Base-by-base conservation (phyloP, 2,797 vertebrate genomes). In the Eulemur mongoz region DNA sequence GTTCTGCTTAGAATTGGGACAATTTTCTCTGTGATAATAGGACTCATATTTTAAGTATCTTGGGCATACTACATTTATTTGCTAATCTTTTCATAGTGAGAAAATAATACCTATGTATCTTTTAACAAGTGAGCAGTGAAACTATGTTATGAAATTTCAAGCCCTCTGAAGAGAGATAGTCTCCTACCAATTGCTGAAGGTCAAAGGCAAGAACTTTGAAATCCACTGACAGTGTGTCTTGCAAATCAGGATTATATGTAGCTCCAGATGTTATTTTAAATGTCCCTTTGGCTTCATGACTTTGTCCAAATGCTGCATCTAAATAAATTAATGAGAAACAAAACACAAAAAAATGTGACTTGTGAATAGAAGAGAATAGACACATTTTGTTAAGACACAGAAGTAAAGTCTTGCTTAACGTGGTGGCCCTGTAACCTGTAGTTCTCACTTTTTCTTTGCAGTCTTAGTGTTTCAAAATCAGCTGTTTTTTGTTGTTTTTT, bases 131-230 rank as follows among this genome's bases (percentile, higher is more conserved):
- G 90, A 9, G 78, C 95, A 91, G 79, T 35, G 12, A 95, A 95
- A 73, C 6, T 87, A 32, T 87, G 23, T 17, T 32, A 67, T 57
- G 23, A 54, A 84, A 80, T 93, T 80, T 89, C 83, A 84, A 96
- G 65, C 45, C 17, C 92, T 22, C 18, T 87, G 27, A 88, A 76
- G 14, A 80, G 18, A 57, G 7, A 65, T 5, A 89, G 0, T 5
- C n/a, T 65, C 98, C 94, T 98, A 99, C 99, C 99, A 99, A 90
- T 94, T 98, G 96, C 83, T 98, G 98, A 50, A 99, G 81, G 88
- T 99, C 99, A 97, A 98, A 99, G 57, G 99, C 98, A 97, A 99
- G 98, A 92, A 98, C 73, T 98, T 99, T 99, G 97, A 99, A 99
- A 87, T 98, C 98, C 35, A 25, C 6, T 43, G 99, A 98, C 82